These are phyloP conservation scores for Torymus tubicola DNA, from an alignment of 2,888 invertebrate genomes.

Conservation along the genomic window DNA sequence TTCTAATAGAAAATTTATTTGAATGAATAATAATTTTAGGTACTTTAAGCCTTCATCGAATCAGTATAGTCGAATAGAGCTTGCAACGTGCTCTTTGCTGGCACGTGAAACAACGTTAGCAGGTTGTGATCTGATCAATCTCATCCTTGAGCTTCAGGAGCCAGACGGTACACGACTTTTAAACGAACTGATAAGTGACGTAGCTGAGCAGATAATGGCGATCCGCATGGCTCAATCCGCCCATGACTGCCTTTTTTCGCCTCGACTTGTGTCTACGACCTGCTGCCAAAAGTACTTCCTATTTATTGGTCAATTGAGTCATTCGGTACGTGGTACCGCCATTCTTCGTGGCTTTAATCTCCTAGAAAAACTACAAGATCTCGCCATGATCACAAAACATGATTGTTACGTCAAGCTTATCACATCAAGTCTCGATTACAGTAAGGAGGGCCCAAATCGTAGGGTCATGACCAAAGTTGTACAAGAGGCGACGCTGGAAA, in stretches of 20 bases:
- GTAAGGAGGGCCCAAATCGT: conserved; percentile 84
- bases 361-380: conserved; percentile 80
- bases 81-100: conserved; percentile 77
- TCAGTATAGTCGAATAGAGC: conserved; percentile 90
- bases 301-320: conserved; percentile 91
- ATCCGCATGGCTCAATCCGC: conserved; percentile 86
- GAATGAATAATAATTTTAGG: conserved; percentile 71
- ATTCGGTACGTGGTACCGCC: conserved; percentile 82
- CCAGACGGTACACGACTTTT: conserved; percentile 84
- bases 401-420: conserved; percentile 96
- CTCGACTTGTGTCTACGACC: conserved; percentile 90
- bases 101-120: conserved; percentile 83
- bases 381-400: conserved; percentile 89
- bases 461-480: conserved; percentile 81
- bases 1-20: too few relatives aligned
- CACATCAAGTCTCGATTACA: conserved; percentile 93
- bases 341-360: conserved; percentile 81
- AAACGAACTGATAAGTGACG: conserved; percentile 88
- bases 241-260: conserved; percentile 92
- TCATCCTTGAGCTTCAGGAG: conserved; percentile 83
- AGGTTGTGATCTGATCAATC: conserved; percentile 86
- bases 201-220: conserved; percentile 85
- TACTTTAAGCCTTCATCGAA: conserved; percentile 93
- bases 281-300: conserved; percentile 97
- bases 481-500: conserved; percentile 75